A percentile compares a stretch with the other conserved stretches of the same genome.
These are phyloP conservation scores for Euproctis similis DNA, from an alignment of 2,888 invertebrate genomes.

Conservation along the genomic window DNA sequence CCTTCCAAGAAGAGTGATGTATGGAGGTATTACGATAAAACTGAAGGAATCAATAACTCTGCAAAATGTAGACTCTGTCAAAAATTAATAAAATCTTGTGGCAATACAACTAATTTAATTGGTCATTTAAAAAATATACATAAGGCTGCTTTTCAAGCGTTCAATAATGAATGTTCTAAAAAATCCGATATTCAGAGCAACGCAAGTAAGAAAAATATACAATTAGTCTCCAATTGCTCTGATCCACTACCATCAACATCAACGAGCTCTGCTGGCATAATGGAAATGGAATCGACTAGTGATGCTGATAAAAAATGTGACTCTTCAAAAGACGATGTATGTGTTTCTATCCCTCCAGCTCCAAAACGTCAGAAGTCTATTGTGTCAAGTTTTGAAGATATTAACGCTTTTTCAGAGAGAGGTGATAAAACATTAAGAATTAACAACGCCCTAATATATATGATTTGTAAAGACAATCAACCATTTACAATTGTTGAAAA, in stretches of 20 bases:
- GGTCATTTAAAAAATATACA: constrained; percentile 15
- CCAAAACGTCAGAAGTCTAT: constrained; percentile 3
- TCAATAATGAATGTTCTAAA: constrained; percentile 8
- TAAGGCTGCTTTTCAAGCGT: constrained; percentile 6
- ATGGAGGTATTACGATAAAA: constrained; percentile 14
- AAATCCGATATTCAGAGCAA: not conserved
- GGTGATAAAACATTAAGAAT: constrained; percentile 17
- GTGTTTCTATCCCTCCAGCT: constrained; percentile 4
- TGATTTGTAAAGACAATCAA: constrained; percentile 22
- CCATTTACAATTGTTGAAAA: constrained; percentile 17
- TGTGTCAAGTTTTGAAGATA: constrained; percentile 16
- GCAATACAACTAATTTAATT: constrained; percentile 18
- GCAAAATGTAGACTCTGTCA: constrained; percentile 6
- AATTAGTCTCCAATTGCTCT: not conserved
- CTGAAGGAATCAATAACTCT: constrained; percentile 6
- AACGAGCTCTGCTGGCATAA: constrained; percentile 1
- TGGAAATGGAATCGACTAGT: constrained; percentile 1
- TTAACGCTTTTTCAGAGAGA: constrained; percentile 10
- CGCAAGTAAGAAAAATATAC: not conserved
- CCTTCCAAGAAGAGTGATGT: constrained; percentile 13
- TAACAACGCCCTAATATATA: constrained; percentile 20
- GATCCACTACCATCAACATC: constrained; percentile 1
- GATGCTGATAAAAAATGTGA: constrained; percentile 2
- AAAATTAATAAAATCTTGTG: constrained; percentile 11
- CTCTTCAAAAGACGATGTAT: constrained; percentile 4